Percentiles rank a stretch among this genome's conserved stretches.
Conservation (phyloP, 1,140 invertebrate species). For the Drosophila punjabiensis region DNA sequence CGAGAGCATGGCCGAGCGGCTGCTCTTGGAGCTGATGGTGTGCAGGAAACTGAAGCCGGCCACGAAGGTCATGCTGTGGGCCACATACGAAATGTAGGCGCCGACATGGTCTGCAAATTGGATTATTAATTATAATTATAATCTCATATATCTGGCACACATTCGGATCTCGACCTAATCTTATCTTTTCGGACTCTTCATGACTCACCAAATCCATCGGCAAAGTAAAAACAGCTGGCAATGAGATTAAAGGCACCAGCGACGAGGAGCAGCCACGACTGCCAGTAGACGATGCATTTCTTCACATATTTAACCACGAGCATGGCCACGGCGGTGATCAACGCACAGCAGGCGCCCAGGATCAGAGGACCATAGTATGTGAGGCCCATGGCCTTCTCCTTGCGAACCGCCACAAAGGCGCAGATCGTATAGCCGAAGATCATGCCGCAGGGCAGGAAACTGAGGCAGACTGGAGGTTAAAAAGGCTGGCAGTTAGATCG, state of each 20-base stretch:
- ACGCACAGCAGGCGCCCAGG: slow-evolving; percentile 62
- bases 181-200: neutral
- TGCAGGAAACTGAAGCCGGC: slow-evolving; percentile 77
- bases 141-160: neutral
- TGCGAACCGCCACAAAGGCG: slow-evolving; percentile 70
- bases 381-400: slow-evolving; percentile 31
- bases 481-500: neutral
- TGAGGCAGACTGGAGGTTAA: slow-evolving; percentile 62
- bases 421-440: slow-evolving; percentile 81
- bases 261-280: slow-evolving; percentile 59
- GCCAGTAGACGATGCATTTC: slow-evolving; percentile 76
- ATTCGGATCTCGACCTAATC: slow-evolving; percentile 1
- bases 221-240: slow-evolving; percentile 80
- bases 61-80: slow-evolving; percentile 76
- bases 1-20: slow-evolving; percentile 67
- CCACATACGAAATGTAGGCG: slow-evolving; percentile 77
- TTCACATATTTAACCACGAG: slow-evolving; percentile 65
- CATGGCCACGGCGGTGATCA: slow-evolving; percentile 57
- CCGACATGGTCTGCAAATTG: slow-evolving; percentile 69
- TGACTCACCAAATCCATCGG: slow-evolving; percentile 73
- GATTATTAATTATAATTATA: neutral
- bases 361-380: slow-evolving; percentile 76
- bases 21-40: slow-evolving; percentile 62
- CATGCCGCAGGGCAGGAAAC: slow-evolving; percentile 75
- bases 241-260: slow-evolving; percentile 65